Evolutionary conservation across 2,113 vertebrate species (phyloP).

Genomic region (Tiliqua scincoides): DNA sequence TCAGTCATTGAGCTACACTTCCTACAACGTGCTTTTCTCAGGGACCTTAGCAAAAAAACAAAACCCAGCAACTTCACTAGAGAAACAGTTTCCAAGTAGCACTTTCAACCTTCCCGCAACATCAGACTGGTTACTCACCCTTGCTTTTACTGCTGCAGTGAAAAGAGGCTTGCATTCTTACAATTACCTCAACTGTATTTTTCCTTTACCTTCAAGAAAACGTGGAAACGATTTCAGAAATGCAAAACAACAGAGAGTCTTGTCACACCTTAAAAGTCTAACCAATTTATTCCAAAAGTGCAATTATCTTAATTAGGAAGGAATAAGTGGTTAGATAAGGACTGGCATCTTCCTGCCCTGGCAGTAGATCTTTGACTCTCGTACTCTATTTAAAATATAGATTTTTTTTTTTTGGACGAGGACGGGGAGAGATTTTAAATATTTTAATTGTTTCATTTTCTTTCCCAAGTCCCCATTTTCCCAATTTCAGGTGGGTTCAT

Average conservation of each 20-base stretch:
- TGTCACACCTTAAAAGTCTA: too few relatives aligned
- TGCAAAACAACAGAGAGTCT: constrained; percentile 14
- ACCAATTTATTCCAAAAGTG: constrained; percentile 30
- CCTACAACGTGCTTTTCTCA: constrained; percentile 44
- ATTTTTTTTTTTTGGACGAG: too few relatives aligned
- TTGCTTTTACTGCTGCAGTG: constrained; percentile 9
- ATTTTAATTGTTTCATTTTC: too few relatives aligned
- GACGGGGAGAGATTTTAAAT: too few relatives aligned
- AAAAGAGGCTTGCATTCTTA: constrained; percentile 44
- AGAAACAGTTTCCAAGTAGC: constrained; percentile 37
- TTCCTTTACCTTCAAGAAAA: constrained; percentile 50
- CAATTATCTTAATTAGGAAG: constrained; percentile 40
- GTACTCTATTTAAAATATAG: background rate
- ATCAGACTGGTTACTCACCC: constrained; percentile 41
- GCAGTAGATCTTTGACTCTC: too few relatives aligned
- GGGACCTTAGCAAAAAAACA: constrained; percentile 57
- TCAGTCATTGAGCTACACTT: constrained; percentile 23
- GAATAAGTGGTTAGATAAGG: background rate
- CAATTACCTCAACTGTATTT: constrained; percentile 31
- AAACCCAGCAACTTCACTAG: constrained; percentile 54
- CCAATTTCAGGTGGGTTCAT: too few relatives aligned
- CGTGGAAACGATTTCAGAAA: constrained; percentile 50
- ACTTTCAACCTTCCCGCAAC: constrained; percentile 44
- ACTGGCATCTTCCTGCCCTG: background rate
- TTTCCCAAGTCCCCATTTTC: too few relatives aligned